Conservation (phyloP, 1,140 invertebrate species). For the Macrobrachium nipponense region DNA sequence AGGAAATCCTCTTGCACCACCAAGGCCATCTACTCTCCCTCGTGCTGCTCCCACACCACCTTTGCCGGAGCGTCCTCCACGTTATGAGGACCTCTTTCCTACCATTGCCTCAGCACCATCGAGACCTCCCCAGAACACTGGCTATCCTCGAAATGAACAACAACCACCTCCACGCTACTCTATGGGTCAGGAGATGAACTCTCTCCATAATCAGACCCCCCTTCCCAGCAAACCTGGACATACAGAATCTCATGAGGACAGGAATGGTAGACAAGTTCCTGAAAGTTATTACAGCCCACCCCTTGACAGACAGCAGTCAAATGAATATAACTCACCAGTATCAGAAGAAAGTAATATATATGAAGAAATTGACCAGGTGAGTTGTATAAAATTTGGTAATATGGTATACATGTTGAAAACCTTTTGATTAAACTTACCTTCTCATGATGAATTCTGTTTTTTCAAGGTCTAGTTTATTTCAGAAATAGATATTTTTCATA, state of each 20-base stretch:
- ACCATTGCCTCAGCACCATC: not conserved
- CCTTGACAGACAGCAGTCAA: slow-evolving; percentile 34
- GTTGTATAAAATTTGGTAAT: not conserved
- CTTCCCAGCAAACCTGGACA: slow-evolving; percentile 25
- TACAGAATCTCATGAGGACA: not conserved
- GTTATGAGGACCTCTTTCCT: slow-evolving; percentile 53
- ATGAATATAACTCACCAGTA: slow-evolving; percentile 48
- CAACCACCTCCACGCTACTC: slow-evolving; percentile 38
- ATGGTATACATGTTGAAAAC: too few species aligned
- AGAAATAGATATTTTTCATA: too few species aligned
- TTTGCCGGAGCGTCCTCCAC: slow-evolving; percentile 35
- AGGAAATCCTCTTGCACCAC: not conserved
- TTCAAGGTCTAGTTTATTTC: too few species aligned
- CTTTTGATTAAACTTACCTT: too few species aligned
- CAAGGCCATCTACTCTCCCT: slow-evolving; percentile 40
- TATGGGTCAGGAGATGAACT: not conserved
- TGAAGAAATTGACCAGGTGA: slow-evolving; percentile 53
- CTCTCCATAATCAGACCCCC: not conserved
- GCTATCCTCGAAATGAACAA: not conserved
- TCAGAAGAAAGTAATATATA: slow-evolving; percentile 50
- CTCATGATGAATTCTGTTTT: too few species aligned
- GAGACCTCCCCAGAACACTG: not conserved
- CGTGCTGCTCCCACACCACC: slow-evolving; percentile 46
- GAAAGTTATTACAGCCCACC: slow-evolving; percentile 36
- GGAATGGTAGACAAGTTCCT: not conserved